Base-by-base conservation (phyloP, 2,797 vertebrate species). In the Ptychadena robeensis region DNA sequence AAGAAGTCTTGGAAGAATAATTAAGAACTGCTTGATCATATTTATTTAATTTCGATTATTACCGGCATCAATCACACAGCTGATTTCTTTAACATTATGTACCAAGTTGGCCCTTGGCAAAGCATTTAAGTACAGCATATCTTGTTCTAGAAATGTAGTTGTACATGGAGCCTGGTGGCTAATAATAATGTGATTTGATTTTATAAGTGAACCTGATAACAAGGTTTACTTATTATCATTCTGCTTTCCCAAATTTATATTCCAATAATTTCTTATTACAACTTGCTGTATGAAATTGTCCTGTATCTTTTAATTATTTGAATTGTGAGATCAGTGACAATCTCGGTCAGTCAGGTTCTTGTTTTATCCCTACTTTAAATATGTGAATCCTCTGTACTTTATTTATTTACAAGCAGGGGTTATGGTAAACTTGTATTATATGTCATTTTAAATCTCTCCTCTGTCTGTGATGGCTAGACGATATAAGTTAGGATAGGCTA, bases 21-120 rank as follows among this genome's bases (percentile, higher is more conserved):
- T 78, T 78, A 78, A 78, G 53, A 67, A 78, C 64, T 53, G 63
- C 63, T 77, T 67, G 74, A 11, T 67, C 75, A 40, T 48, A 67
- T 67, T 53, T 78, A 34, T 78, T 67, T 67, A 27, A 57, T 79
- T 79, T 79, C 22, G 28, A 38, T 70, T 61, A 79, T 79, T 68
- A 69, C 65, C 32, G 22, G 77, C 65, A 70, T 79, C 44, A 79
- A 61, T 79, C 77, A 70, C 30, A 37, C 22, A 18, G 75, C 66
- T 79, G 64, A 69, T 69, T 79, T 68, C 44, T 70, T 11, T 35
- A 70, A 27, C 48, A 61, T 61, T 69, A 59, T 79, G 44, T 70
- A 70, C 44, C 18, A 7, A 18, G 63, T 40, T 27, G 40, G 34
- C 30, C 38, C 40, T 48, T 34, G 7, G 63, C 63, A 77, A 32